Conservation (phyloP, 1,140 invertebrate species). For the Temnothorax nylanderi region DNA sequence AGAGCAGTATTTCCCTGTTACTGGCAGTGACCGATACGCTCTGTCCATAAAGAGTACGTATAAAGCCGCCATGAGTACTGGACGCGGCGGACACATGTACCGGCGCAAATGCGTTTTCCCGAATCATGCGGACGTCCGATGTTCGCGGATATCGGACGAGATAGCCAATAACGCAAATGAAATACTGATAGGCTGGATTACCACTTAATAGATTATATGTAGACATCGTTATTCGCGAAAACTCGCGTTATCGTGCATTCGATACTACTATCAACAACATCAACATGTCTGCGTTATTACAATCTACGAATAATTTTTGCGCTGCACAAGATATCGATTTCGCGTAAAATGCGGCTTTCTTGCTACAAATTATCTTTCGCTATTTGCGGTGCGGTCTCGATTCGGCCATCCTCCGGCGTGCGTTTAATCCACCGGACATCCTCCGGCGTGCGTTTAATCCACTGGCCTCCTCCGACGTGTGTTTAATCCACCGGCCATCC, state of each 20-base stretch:
- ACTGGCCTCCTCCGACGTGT: no score
- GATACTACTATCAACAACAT: no score
- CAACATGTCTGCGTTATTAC: no score
- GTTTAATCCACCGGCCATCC: no score
- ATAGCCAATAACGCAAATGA: conserved; percentile 27
- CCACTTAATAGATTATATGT: neutral
- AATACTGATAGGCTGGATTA: conserved; percentile 33
- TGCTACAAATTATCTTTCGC: neutral
- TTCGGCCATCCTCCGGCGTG: no score
- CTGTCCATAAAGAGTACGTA: conserved; percentile 41
- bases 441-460: no score
- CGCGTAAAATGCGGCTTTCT: neutral
- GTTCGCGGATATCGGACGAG: no score
- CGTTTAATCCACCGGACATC: no score
- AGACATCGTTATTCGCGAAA: neutral
- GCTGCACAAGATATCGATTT: neutral
- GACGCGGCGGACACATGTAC: conserved; percentile 38
- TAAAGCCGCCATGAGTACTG: conserved; percentile 47
- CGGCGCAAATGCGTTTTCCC: conserved; percentile 41
- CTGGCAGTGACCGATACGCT: conserved; percentile 64
- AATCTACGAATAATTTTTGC: neutral
- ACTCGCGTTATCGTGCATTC: neutral
- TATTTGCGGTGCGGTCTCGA: no score
- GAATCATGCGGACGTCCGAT: no score
- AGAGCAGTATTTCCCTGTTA: conserved; percentile 72